phyloP scores from a whole-genome alignment of 2,113 vertebrate species.

The Myrmophylax atrothorax region DNA sequence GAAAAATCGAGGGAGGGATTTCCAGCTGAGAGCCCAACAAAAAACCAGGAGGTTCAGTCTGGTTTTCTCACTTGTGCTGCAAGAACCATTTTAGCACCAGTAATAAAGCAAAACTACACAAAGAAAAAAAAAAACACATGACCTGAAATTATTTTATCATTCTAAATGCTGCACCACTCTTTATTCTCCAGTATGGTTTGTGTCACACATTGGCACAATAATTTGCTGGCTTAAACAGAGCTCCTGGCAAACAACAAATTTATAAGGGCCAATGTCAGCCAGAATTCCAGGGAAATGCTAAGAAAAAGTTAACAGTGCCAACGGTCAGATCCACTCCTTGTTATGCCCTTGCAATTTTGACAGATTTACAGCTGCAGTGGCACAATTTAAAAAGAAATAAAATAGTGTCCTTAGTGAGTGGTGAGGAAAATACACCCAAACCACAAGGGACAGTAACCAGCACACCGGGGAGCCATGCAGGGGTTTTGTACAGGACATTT shows the following conservation, averaged over 20 bases:
- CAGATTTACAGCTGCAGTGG: neutral
- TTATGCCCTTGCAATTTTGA: neutral
- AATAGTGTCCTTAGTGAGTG: neutral
- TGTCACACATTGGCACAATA: neutral
- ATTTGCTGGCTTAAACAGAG: slow-evolving; percentile 16
- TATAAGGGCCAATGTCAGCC: neutral
- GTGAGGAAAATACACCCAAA: neutral
- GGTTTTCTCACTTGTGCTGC: slow-evolving; percentile 6
- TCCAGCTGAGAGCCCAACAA: slow-evolving; percentile 60
- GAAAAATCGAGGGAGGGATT: slow-evolving; percentile 57
- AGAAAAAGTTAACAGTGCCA: neutral
- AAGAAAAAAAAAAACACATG: slow-evolving; percentile 1
- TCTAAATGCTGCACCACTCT: slow-evolving; percentile 1
- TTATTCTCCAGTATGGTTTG: slow-evolving; percentile 26
- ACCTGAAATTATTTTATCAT: slow-evolving; percentile 52
- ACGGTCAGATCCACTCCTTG: neutral
- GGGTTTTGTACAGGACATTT: neutral
- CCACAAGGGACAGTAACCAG: neutral
- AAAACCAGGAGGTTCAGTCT: slow-evolving; percentile 49
- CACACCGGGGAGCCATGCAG: accelerated
- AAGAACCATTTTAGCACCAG: slow-evolving; percentile 23
- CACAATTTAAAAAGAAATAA: neutral
- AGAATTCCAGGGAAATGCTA: neutral
- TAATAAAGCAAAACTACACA: slow-evolving; percentile 42
- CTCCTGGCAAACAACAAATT: neutral